Percentiles rank a stretch among this genome's conserved stretches.
Conservation (phyloP, 2,797 vertebrate species). For the Hylomyscus alleni region DNA sequence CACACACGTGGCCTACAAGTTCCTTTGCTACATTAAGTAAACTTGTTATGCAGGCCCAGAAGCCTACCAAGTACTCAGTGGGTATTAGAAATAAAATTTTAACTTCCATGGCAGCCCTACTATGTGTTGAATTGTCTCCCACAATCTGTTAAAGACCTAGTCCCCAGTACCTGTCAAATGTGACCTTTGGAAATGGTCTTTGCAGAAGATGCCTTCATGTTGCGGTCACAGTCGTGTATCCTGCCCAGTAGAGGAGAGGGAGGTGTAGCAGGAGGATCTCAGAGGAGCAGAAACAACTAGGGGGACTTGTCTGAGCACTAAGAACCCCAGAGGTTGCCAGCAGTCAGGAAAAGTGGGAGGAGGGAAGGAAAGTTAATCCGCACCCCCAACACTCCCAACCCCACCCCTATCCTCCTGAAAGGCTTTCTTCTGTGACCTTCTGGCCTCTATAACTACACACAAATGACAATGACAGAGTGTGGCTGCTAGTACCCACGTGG, state of each 20-base stretch:
- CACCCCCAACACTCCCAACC: too few species aligned
- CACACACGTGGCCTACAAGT: not conserved
- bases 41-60: not conserved
- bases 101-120: not conserved
- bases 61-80: not conserved
- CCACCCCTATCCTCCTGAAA: not conserved
- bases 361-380: not conserved
- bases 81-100: not conserved
- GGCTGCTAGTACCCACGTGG: not conserved
- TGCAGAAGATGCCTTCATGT: not conserved
- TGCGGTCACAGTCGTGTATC: not conserved
- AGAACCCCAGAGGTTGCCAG: not conserved
- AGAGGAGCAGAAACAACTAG: not conserved
- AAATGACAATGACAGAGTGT: not conserved
- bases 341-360: not conserved
- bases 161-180: not conserved
- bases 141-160: not conserved
- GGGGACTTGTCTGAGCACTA: not conserved
- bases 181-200: slow-evolving; percentile 39
- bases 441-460: not conserved
- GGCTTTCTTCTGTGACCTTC: slow-evolving; percentile 7
- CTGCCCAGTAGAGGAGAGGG: too few species aligned
- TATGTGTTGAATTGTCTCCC: not conserved
- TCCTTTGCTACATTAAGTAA: slow-evolving; percentile 54
- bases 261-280: not conserved